Percentiles rank a stretch among this genome's conserved stretches.
These are phyloP conservation scores for Eucidaris tribuloides DNA, from an alignment of 35 echinoderm and acorn worm species.

Conservation along the genomic window DNA sequence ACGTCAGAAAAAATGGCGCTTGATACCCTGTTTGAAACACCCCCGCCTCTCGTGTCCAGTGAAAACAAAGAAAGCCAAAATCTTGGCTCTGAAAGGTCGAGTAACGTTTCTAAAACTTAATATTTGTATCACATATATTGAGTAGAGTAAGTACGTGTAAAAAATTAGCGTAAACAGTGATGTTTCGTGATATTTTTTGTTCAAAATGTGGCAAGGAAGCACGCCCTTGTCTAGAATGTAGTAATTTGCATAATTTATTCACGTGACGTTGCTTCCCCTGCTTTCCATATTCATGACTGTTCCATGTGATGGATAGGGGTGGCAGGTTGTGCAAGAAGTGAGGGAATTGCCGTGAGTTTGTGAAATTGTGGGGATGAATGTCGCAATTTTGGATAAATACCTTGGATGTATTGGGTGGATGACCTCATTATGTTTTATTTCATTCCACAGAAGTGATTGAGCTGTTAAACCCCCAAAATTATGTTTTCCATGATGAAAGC, in stretches of 20 bases:
- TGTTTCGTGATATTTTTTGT: constrained; percentile 29
- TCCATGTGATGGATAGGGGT: too few relatives aligned
- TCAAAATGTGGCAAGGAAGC: constrained; percentile 16
- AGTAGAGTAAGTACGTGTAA: constrained; percentile 30
- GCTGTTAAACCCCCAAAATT: too few relatives aligned
- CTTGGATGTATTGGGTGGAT: too few relatives aligned
- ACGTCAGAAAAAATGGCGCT: constrained; percentile 70
- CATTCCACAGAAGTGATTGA: too few relatives aligned
- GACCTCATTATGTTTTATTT: too few relatives aligned
- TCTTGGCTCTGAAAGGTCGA: constrained; percentile 57
- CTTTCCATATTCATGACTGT: not conserved
- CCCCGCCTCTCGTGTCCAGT: constrained; percentile 71
- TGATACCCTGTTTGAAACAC: constrained; percentile 75
- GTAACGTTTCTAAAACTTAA: constrained; percentile 57
- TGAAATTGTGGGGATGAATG: too few relatives aligned
- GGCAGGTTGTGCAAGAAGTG: too few relatives aligned
- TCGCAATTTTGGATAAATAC: too few relatives aligned
- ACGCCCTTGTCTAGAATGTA: not conserved
- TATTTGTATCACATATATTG: constrained; percentile 44
- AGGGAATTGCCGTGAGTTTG: too few relatives aligned
- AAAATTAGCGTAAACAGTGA: constrained; percentile 18
- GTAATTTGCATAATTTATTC: constrained; percentile 46
- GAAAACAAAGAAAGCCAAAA: constrained; percentile 63
- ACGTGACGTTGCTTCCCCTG: not conserved
- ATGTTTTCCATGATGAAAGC: too few relatives aligned